Base-by-base conservation (phyloP, 2,797 vertebrate genomes). In the Sciurus carolinensis region DNA sequence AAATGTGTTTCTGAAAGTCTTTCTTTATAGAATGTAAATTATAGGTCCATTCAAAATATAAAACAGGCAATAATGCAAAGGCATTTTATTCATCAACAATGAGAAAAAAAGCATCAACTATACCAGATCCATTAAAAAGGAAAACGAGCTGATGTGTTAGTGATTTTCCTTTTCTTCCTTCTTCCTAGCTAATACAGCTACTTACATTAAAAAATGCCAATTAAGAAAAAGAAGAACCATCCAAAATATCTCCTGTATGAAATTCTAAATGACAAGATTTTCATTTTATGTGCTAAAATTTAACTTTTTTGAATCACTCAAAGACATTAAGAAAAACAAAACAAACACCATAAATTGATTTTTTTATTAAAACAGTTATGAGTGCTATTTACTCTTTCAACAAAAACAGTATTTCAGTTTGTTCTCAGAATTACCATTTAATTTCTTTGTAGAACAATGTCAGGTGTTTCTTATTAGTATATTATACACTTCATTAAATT, bases 1-100 rank as follows among this genome's bases (percentile, higher is more conserved):
- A 92, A 96, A 91, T 15, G 76, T 39, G 30, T 44, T 95, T 91
- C 83, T 77, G 90, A 82, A 96, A 89, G 62, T 5, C 22, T 94
- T 94, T 92, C 84, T 87, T 93, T 82, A 82, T 9, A 94, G 69
- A 94, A 76, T 93, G 87, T 92, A 96, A 96, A 97, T 93, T 93
- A 94, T 14, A 94, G 79, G 24, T 95, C 67, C 26, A 93, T 95
- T 97, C 72, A 95, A 71, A 93, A 91, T 17, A 67, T 24, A 88
- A 28, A 97, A 96, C 50, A 95, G 81, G 44, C 69, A 93, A 36
- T 28, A 82, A 30, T n/a, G 4, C 4, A 69, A 44, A 67, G 50
- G 39, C 17, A 75, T 79, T 93, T 90, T 93, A 87, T 82, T 94
- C 30, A 80, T 36, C 47, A 87, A 67, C 82, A 94, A 83, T 80